Evolutionary conservation across 2,113 vertebrate species (phyloP).

Genomic region (Dinomys branickii): DNA sequence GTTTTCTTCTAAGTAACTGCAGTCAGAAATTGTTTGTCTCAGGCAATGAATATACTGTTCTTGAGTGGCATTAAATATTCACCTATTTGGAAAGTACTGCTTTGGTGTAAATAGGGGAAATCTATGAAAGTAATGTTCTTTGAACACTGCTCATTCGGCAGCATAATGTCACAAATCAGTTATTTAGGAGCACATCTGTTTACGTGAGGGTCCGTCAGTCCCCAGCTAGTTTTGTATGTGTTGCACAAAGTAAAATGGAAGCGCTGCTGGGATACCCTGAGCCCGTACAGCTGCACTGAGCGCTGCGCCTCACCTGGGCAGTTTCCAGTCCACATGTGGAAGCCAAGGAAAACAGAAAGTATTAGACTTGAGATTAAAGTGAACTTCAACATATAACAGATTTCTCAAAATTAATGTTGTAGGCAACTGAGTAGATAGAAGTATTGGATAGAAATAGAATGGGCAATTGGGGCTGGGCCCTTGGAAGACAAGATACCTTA

Average conservation of each 20-base stretch:
- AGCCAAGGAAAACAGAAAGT: not conserved
- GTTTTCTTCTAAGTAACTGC: not conserved
- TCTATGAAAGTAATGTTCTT: not conserved
- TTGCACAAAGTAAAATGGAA: not conserved
- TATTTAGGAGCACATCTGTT: not conserved
- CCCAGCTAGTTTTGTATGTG: not conserved
- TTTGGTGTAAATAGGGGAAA: not conserved
- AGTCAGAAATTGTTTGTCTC: not conserved
- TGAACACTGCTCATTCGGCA: not conserved
- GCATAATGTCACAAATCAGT: not conserved
- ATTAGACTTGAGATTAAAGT: not conserved
- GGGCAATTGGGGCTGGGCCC: too few relatives aligned
- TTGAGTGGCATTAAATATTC: not conserved
- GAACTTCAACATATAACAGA: not conserved
- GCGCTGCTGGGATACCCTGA: not conserved
- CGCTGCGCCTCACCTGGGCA: not conserved
- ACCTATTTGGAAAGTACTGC: not conserved
- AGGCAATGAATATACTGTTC: not conserved
- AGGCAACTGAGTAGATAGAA: too few relatives aligned
- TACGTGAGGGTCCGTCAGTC: not conserved
- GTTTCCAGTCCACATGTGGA: not conserved
- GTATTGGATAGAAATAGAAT: too few relatives aligned
- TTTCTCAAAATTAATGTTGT: not conserved
- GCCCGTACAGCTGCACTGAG: not conserved
- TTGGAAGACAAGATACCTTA: too few relatives aligned